These are phyloP conservation scores for Athrips mouffetella DNA, from an alignment of 2,888 invertebrate species.

Conservation along the genomic window DNA sequence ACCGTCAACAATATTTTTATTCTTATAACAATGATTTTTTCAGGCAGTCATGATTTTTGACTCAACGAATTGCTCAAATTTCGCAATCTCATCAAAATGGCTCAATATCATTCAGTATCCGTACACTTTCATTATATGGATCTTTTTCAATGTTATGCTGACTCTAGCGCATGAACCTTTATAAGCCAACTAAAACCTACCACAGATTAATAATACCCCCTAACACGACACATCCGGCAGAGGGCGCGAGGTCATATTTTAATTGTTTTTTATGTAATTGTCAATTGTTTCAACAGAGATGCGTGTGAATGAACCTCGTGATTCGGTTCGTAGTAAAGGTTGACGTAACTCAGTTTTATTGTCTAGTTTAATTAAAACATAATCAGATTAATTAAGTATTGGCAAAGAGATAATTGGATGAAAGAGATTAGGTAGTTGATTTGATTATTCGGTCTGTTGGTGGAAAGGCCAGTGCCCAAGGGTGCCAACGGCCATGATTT, in stretches of 20 bases:
- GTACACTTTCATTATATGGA: too few species aligned
- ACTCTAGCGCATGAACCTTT: neutral
- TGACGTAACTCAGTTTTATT: conserved; percentile 4
- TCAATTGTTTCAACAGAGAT: conserved; percentile 52
- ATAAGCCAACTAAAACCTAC: neutral
- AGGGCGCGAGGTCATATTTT: conserved; percentile 62
- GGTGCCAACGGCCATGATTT: too few species aligned
- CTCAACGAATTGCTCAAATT: too few species aligned
- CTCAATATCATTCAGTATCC: too few species aligned
- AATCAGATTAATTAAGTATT: conserved; percentile 5
- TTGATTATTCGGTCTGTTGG: neutral
- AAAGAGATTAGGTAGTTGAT: conserved; percentile 1
- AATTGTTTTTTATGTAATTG: conserved; percentile 71
- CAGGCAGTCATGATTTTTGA: too few species aligned
- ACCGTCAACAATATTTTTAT: too few species aligned
- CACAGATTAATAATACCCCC: conserved; percentile 5
- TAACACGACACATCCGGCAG: conserved; percentile 47
- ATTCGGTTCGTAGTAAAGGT: conserved; percentile 3
- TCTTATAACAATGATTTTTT: too few species aligned
- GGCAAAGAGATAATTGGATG: neutral
- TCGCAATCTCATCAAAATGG: too few species aligned
- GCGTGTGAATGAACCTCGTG: conserved; percentile 62
- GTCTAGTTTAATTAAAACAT: conserved; percentile 6
- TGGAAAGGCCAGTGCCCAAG: conserved; percentile 4
- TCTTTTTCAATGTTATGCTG: too few species aligned